Percentiles rank a stretch among this genome's conserved stretches.
These are phyloP conservation scores for Sepiola atlantica DNA, from an alignment of 2,888 invertebrate genomes.

Conservation along the genomic window DNA sequence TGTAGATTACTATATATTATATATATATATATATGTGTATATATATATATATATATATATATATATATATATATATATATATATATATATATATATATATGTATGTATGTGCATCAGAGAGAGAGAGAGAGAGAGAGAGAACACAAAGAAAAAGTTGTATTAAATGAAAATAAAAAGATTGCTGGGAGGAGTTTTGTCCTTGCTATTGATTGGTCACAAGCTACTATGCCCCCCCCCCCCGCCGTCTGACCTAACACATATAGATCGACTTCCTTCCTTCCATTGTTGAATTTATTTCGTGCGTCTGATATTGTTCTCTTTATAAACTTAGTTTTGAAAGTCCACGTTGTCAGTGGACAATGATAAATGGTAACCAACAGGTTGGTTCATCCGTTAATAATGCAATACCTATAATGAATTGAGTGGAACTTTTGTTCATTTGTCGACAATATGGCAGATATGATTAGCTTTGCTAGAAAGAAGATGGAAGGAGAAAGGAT, in stretches of 20 bases:
- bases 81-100: too few species aligned
- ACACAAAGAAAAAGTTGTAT: background rate
- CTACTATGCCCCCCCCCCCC: background rate
- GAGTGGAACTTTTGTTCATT: background rate
- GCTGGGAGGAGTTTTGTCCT: background rate
- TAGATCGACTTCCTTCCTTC: background rate
- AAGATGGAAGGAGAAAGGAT: background rate
- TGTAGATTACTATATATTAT: too few species aligned
- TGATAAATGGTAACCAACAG: slow-evolving; percentile 1
- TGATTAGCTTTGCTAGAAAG: background rate
- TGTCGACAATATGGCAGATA: background rate
- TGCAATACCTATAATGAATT: background rate
- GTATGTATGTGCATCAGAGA: too few species aligned
- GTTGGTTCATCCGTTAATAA: background rate
- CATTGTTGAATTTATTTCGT: background rate
- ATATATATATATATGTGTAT: too few species aligned
- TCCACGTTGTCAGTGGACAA: background rate
- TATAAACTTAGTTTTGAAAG: slow-evolving; percentile 4
- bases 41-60: too few species aligned
- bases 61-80: too few species aligned
- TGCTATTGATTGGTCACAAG: background rate
- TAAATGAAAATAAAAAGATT: background rate
- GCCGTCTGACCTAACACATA: background rate
- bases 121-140: background rate
- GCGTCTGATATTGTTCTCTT: background rate